Percentiles rank a stretch among this genome's conserved stretches.
Conservation (phyloP, 2,797 vertebrate species). For the Siniperca obscura region DNA sequence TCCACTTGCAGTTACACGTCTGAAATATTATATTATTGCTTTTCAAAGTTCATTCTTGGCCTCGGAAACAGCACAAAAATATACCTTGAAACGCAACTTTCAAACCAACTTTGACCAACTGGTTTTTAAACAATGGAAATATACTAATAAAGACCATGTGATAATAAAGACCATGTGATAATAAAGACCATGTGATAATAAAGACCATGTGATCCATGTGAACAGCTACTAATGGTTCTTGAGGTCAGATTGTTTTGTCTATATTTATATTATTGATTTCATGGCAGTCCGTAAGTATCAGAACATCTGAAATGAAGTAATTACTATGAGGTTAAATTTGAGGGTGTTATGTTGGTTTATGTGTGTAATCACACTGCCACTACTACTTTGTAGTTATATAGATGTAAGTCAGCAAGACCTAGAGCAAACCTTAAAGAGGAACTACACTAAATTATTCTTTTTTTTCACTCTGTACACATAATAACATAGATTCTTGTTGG, state of each 20-base stretch:
- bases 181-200: neutral
- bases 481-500: neutral
- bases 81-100: too few relatives aligned
- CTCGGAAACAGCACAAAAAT: too few relatives aligned
- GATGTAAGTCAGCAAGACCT: neutral
- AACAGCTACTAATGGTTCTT: neutral
- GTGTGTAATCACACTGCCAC: neutral
- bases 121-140: too few relatives aligned
- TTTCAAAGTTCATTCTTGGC: too few relatives aligned
- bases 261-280: too few relatives aligned
- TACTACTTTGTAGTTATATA: neutral
- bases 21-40: neutral
- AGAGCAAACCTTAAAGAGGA: neutral
- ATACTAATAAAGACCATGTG: neutral
- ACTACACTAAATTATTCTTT: neutral
- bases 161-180: neutral
- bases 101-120: too few relatives aligned
- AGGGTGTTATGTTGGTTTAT: neutral
- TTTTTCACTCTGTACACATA: neutral
- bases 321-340: neutral
- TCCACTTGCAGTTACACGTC: too few relatives aligned
- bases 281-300: too few relatives aligned
- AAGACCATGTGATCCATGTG: neutral
- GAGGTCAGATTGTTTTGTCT: neutral
- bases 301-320: neutral